These are phyloP conservation scores for Apodemus sylvaticus DNA, from an alignment of 2,113 vertebrate genomes.

Conservation along the genomic window DNA sequence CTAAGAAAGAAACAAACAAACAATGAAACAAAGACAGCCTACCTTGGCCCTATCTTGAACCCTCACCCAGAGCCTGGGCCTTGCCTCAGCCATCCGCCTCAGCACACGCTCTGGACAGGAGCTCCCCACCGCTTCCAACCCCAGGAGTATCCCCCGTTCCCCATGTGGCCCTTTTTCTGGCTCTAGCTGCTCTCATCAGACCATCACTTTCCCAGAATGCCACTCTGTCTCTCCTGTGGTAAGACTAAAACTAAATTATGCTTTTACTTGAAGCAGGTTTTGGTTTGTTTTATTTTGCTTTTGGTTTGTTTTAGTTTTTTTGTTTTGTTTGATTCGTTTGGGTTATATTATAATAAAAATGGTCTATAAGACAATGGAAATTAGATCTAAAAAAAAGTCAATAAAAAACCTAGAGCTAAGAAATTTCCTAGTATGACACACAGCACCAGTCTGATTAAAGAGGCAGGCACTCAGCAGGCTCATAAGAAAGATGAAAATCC, in stretches of 20 bases:
- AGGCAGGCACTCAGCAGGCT: background rate
- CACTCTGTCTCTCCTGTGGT: background rate
- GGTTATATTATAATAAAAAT: background rate
- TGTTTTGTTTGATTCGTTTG: background rate
- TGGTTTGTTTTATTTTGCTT: background rate
- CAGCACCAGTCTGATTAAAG: conserved; percentile 54
- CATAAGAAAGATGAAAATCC: background rate
- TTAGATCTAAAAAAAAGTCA: background rate
- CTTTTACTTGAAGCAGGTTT: background rate
- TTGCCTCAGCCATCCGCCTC: background rate
- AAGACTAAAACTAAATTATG: background rate
- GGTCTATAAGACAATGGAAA: background rate
- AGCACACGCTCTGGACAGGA: background rate
- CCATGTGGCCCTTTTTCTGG: background rate
- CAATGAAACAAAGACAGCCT: no score
- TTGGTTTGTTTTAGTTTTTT: background rate
- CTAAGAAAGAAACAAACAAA: no score
- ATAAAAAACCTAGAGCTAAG: conserved; percentile 5
- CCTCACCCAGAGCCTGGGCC: background rate
- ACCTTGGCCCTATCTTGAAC: background rate
- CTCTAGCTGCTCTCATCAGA: background rate
- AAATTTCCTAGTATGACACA: conserved; percentile 49
- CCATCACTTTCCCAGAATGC: background rate
- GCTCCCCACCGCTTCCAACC: background rate
- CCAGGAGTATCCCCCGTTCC: background rate